Evolutionary conservation across 1,140 invertebrate genomes (phyloP).

Genomic region (Drosophila ficusphila): DNA sequence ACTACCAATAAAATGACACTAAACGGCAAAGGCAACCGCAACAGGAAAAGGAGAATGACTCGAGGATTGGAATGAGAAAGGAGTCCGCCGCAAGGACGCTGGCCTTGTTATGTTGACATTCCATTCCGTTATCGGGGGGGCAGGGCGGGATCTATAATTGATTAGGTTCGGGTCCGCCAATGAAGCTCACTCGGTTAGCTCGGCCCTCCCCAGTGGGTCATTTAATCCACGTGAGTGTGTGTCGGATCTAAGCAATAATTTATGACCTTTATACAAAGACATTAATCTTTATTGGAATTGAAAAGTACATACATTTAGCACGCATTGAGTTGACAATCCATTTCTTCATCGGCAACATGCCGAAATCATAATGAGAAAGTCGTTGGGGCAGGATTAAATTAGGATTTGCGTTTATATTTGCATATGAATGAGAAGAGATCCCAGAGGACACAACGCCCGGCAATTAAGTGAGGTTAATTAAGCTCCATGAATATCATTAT

Average conservation of each 20-base stretch:
- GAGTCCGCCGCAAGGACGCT: conserved; percentile 6
- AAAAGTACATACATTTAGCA: conserved; percentile 57
- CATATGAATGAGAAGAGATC: conserved; percentile 18
- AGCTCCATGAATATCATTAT: conserved; percentile 9
- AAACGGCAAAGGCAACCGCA: conserved; percentile 21
- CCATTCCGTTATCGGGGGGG: conserved; percentile 37
- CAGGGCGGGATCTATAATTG: conserved; percentile 64
- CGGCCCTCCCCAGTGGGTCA: conserved; percentile 17
- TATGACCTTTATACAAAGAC: conserved; percentile 72
- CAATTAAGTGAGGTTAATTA: conserved; percentile 33
- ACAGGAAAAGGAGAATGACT: conserved; percentile 37
- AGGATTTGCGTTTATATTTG: conserved; percentile 2
- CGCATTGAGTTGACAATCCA: conserved; percentile 56
- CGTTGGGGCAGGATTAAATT: background rate
- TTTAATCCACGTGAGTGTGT: conserved; percentile 22
- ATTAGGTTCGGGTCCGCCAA: conserved; percentile 72
- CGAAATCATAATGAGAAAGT: conserved; percentile 19
- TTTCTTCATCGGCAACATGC: conserved; percentile 27
- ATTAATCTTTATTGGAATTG: conserved; percentile 80
- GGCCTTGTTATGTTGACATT: conserved; percentile 77
- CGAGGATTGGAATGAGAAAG: conserved; percentile 11
- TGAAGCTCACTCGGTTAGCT: conserved; percentile 55
- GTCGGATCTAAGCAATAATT: conserved; percentile 64
- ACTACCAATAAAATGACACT: conserved; percentile 40
- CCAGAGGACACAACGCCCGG: conserved; percentile 1